Conservation (phyloP, 2,888 invertebrate genomes). For the Tinea semifulvella region DNA sequence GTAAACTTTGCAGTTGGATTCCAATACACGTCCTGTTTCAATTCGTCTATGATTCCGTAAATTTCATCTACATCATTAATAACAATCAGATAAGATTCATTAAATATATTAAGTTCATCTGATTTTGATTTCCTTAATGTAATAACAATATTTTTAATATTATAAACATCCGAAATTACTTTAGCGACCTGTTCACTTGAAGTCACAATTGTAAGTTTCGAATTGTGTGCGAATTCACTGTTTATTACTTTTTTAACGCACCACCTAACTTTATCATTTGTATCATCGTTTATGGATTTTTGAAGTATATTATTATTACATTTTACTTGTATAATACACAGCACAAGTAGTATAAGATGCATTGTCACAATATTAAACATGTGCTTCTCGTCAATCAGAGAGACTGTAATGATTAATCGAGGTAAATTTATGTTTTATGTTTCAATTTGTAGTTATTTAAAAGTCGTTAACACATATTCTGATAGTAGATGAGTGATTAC, state of each 20-base stretch:
- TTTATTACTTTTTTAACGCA: neutral
- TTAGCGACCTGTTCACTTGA: neutral
- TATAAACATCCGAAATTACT: neutral
- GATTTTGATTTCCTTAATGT: neutral
- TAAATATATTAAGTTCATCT: neutral
- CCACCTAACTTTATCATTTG: neutral
- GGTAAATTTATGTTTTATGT: too few species aligned
- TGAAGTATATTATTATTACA: too few species aligned
- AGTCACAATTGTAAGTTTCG: neutral
- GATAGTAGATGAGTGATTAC: too few species aligned
- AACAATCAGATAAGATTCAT: conserved; percentile 9
- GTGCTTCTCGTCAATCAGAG: too few species aligned
- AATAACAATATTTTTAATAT: neutral
- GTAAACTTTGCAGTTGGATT: conserved; percentile 14
- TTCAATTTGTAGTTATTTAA: too few species aligned
- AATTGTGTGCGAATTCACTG: neutral
- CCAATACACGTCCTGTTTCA: conserved; percentile 14
- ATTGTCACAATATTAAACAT: too few species aligned
- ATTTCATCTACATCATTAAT: neutral
- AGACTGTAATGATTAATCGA: too few species aligned
- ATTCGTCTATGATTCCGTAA: conserved; percentile 5
- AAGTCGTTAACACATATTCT: too few species aligned
- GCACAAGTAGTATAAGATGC: too few species aligned
- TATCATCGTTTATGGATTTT: too few species aligned
- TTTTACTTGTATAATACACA: too few species aligned